Evolutionary conservation across 35 echinoderm and acorn worm species (phyloP).

Genomic region (Amphiura filiformis): DNA sequence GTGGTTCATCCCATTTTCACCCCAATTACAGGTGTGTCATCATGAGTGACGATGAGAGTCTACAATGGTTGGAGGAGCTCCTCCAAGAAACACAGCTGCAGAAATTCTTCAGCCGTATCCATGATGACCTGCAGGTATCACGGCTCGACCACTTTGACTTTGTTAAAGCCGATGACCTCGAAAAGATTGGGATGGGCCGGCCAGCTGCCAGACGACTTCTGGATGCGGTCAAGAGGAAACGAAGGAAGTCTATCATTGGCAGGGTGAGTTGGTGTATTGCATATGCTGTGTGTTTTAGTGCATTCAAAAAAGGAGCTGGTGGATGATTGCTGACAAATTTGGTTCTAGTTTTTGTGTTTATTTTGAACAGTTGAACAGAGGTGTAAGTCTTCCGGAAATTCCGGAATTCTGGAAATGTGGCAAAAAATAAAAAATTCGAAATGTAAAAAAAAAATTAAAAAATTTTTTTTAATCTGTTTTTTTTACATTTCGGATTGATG

Average conservation of each 20-base stretch:
- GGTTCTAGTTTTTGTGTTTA: no score
- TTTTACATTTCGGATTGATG: no score
- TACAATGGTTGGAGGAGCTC: slow-evolving; percentile 79
- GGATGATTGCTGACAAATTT: no score
- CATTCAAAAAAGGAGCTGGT: no score
- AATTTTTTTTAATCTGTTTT: no score
- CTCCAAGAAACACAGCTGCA: slow-evolving; percentile 81
- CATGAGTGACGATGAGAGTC: slow-evolving; percentile 57
- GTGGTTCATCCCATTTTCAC: no score
- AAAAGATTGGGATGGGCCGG: slow-evolving; percentile 90
- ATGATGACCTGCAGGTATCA: slow-evolving; percentile 78
- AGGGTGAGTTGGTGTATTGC: slow-evolving; percentile 79
- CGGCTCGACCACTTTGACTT: slow-evolving; percentile 79
- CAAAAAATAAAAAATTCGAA: no score
- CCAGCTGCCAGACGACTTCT: slow-evolving; percentile 72
- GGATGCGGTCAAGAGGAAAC: slow-evolving; percentile 73
- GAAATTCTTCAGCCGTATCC: slow-evolving; percentile 63
- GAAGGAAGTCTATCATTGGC: slow-evolving; percentile 44
- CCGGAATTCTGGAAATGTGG: no score
- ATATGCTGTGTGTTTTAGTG: no score
- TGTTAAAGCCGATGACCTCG: slow-evolving; percentile 75
- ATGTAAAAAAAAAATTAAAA: no score
- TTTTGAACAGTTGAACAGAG: no score
- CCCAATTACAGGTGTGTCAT: slow-evolving; percentile 3
- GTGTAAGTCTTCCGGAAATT: no score